Base-by-base conservation (phyloP, 2,888 invertebrate species). In the Pterobdella sp. region DNA sequence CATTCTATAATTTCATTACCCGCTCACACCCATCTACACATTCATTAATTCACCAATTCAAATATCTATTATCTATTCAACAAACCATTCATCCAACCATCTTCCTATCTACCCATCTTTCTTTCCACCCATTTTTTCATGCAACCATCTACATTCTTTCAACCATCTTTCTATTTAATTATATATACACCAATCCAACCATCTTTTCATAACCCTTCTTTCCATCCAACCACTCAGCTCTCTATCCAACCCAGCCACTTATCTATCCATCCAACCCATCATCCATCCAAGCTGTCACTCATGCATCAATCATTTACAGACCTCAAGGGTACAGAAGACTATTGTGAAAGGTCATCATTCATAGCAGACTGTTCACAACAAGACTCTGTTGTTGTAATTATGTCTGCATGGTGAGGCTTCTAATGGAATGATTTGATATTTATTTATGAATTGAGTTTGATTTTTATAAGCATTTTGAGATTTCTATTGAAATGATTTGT, bases 291-390 rank as follows among this genome's bases (percentile, higher is more conserved):
- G n/a, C n/a, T n/a, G n/a, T n/a, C n/a, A n/a, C n/a, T n/a, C n/a
- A n/a, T 56, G n/a, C 4, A 22, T 26, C n/a, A 56, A 18, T 56
- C 60, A 7, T 56, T 56, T n/a, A 22, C 60, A 4, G 60, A 4
- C 60, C 26, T 26, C 3, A 22, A 56, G 26, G 60, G 60, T 56
- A 22, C n/a, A n/a, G 4, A 26, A 26, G 60, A 56, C n/a, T 56
- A 14, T 56, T 56, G 60, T 26, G 60, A 56, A n/a, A 22, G 14
- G 10, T 14, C 60, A 4, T 56, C 60, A 4, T 56, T 56, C 60
- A 56, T 4, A 3, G 60, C 60, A 56, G 60, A 56, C 60, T 56
- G 60, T n/a, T 56, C 60, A 3, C 60, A 56, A 18, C 60, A 56
- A 4, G 60, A 56, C 4, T 22, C 60, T 4, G 60, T 56, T 26